Base-by-base conservation (phyloP, 2,113 vertebrate species). In the Istiophorus platypterus region DNA sequence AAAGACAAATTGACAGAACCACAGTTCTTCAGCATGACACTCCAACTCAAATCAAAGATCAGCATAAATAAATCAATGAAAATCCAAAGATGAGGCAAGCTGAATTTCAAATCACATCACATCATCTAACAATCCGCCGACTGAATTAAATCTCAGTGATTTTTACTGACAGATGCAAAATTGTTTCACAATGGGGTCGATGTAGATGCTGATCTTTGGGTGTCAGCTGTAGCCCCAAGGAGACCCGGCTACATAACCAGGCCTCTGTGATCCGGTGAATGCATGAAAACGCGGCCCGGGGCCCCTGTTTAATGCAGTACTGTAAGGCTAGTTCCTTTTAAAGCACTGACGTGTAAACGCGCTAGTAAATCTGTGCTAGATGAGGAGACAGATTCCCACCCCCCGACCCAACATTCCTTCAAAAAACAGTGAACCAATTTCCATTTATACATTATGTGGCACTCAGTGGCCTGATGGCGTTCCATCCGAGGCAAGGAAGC, bases 191-290 rank as follows among this genome's bases (percentile, higher is more conserved):
- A 80, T 13, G 56, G 51, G 52, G 68, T 72, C 80, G 72, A 82
- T 71, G 70, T 82, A 59, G 65, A 74, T 11, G 76, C 76, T 67
- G 41, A 56, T 80, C 49, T 42, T 51, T 7, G 56, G 81, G 73
- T n/a, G 62, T 69, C 76, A 87, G 81, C 82, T 73, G 79, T 58
- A 76, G 76, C 66, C 80, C 70, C 0, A 41, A 72, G 64, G 26
- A 82, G 65, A 52, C 71, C 24, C 17, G 15, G 22, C 56, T 63
- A 45, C 76, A 69, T 7, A 31, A 83, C 45, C 62, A 13, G 57
- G 78, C 76, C 66, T 62, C 42, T 76, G 57, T 72, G 76, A 82
- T 1, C 56, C 22, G 7, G 41, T 71, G 56, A 82, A 67, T 11
- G 49, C 54, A 70, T 17, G 45, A 73, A 75, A 27, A 47, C 47